Evolutionary conservation across 1,140 invertebrate species (phyloP).

Genomic region (Ceratina japonica): DNA sequence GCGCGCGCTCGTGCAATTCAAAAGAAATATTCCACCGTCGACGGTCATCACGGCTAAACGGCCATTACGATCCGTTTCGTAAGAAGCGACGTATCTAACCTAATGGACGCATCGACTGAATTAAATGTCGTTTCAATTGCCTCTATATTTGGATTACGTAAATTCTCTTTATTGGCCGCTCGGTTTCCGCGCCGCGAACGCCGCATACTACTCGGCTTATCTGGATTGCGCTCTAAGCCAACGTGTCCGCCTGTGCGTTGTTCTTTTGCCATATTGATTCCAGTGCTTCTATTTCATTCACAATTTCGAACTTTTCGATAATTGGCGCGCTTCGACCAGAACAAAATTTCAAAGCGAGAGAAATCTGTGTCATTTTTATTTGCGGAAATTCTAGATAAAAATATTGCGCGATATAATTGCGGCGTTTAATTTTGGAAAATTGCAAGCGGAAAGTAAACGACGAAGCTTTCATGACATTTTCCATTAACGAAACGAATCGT

Average conservation of each 20-base stretch:
- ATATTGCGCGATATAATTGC: background rate
- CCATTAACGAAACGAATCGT: constrained; percentile 39
- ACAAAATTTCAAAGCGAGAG: background rate
- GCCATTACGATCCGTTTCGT: constrained; percentile 11
- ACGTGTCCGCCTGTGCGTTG: constrained; percentile 13
- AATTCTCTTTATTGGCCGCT: constrained; percentile 39
- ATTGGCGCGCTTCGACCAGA: no score
- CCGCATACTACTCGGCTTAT: constrained; percentile 22
- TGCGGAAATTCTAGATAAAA: background rate
- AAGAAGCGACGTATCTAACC: constrained; percentile 22
- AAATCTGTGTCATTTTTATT: background rate
- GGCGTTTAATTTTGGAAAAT: background rate
- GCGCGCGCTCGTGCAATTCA: no score
- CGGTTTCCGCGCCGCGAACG: constrained; percentile 5
- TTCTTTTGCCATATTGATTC: background rate
- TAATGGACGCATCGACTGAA: constrained; percentile 30
- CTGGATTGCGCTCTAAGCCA: constrained; percentile 41
- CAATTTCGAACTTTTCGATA: background rate
- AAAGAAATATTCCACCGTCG: constrained; percentile 1
- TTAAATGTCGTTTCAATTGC: constrained; percentile 40
- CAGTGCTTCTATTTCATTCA: background rate
- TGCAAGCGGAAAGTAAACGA: background rate
- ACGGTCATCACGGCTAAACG: background rate
- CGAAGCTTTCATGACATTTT: constrained; percentile 30
- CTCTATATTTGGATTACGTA: constrained; percentile 48